Evolutionary conservation across 1,140 invertebrate species (phyloP).

Genomic region (Drosophila serrata): DNA sequence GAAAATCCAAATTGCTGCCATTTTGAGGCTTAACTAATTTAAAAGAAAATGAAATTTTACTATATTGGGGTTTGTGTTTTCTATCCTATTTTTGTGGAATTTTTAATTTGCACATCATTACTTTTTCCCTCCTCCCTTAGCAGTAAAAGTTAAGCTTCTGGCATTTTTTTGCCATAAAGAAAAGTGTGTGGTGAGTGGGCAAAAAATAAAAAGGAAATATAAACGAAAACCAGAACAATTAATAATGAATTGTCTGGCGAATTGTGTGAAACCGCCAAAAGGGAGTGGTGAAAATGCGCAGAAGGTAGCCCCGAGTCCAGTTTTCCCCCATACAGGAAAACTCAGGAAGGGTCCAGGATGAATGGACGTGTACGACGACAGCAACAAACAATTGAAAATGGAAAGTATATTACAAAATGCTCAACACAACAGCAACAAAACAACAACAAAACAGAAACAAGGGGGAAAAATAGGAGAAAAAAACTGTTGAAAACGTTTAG

Average conservation of each 20-base stretch:
- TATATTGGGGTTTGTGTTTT: background rate
- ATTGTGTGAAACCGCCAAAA: conserved; percentile 71
- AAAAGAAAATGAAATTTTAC: conserved; percentile 19
- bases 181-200: conserved; percentile 12
- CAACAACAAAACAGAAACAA: conserved; percentile 2
- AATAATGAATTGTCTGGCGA: conserved; percentile 83
- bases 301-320: conserved; percentile 24
- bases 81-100: conserved; percentile 40
- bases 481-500: conserved; percentile 63
- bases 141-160: conserved; percentile 64
- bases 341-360: conserved; percentile 40
- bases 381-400: conserved; percentile 61
- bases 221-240: conserved; percentile 68
- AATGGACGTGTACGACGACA: conserved; percentile 67
- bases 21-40: conserved; percentile 22
- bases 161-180: conserved; percentile 1
- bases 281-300: conserved; percentile 18
- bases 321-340: conserved; percentile 25
- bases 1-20: conserved; percentile 24
- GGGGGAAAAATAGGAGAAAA: background rate
- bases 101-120: conserved; percentile 81
- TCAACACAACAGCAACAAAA: conserved; percentile 49
- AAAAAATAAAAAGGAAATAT: conserved; percentile 16
- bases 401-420: conserved; percentile 80
- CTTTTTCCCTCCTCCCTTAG: conserved; percentile 12